Evolutionary conservation across 2,113 vertebrate species (phyloP).

Genomic region (Zosterops hypoxanthus): DNA sequence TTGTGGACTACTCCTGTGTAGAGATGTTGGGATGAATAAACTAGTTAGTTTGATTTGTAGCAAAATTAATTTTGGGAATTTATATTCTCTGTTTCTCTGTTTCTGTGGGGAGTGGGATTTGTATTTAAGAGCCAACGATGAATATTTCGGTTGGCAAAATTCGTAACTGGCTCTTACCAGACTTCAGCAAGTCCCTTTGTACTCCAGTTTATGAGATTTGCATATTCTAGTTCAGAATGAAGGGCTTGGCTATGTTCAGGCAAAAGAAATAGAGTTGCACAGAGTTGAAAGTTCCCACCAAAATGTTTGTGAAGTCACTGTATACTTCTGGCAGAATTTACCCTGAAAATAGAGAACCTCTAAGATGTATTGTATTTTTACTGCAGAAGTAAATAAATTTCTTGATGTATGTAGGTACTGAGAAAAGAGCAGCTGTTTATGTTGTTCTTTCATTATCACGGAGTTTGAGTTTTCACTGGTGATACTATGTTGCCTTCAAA

Average conservation of each 20-base stretch:
- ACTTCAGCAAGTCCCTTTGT: not conserved
- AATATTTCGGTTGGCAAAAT: not conserved
- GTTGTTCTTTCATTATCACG: not conserved
- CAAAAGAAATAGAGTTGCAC: not conserved
- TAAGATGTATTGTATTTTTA: not conserved
- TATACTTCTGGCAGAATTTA: not conserved
- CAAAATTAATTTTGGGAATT: not conserved
- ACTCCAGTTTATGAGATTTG: not conserved
- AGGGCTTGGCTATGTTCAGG: not conserved
- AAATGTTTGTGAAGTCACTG: not conserved
- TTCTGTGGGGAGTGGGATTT: not conserved
- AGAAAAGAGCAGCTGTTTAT: not conserved
- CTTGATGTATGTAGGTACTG: not conserved
- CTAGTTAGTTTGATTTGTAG: not conserved
- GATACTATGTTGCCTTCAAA: not conserved
- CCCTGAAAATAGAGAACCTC: not conserved
- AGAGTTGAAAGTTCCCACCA: not conserved
- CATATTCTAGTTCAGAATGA: not conserved
- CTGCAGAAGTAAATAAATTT: not conserved
- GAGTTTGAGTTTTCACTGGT: not conserved
- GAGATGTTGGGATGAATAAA: not conserved
- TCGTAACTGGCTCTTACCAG: not conserved
- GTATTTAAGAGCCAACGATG: not conserved
- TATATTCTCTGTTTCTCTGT: not conserved
- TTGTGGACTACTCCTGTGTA: not conserved